Conservation (phyloP, 2,888 invertebrate genomes). For the Hypsopygia costalis region DNA sequence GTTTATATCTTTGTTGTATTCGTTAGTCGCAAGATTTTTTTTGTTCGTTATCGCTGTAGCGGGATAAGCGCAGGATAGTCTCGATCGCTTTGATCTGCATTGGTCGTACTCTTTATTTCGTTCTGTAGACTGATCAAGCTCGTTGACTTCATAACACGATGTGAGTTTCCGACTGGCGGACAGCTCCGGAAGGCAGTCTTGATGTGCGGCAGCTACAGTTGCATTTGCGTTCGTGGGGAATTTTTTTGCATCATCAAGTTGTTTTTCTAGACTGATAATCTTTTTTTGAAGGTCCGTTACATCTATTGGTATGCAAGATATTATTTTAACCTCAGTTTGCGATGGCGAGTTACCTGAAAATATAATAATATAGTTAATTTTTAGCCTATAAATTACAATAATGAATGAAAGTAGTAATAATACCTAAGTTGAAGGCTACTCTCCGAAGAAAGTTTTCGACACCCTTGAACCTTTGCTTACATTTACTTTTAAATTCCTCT, state of each 20-base stretch:
- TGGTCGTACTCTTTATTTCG: no score
- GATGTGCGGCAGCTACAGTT: no score
- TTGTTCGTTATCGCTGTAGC: no score
- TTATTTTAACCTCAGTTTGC: conserved; percentile 70
- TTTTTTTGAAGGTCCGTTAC: conserved; percentile 67
- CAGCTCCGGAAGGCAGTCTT: no score
- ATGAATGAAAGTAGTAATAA: not conserved
- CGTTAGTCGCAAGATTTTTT: not conserved
- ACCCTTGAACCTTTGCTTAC: conserved; percentile 53
- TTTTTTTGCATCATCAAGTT: conserved; percentile 34
- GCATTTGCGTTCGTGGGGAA: no score
- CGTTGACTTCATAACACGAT: no score
- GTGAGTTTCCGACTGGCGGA: no score
- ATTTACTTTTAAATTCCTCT: conserved; percentile 20
- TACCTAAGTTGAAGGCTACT: conserved; percentile 63
- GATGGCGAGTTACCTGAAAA: conserved; percentile 60
- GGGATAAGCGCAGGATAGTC: no score
- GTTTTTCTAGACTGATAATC: conserved; percentile 49
- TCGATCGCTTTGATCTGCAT: no score
- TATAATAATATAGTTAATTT: not conserved
- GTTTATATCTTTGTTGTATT: not conserved
- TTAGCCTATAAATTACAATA: not conserved
- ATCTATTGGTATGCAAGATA: conserved; percentile 72
- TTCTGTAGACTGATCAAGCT: no score
- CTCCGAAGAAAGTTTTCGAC: conserved; percentile 60